A percentile compares a stretch with the other conserved stretches of the same genome.
phyloP scores from a whole-genome alignment of 2,797 vertebrate species.

The Protosalanx chinensis region DNA sequence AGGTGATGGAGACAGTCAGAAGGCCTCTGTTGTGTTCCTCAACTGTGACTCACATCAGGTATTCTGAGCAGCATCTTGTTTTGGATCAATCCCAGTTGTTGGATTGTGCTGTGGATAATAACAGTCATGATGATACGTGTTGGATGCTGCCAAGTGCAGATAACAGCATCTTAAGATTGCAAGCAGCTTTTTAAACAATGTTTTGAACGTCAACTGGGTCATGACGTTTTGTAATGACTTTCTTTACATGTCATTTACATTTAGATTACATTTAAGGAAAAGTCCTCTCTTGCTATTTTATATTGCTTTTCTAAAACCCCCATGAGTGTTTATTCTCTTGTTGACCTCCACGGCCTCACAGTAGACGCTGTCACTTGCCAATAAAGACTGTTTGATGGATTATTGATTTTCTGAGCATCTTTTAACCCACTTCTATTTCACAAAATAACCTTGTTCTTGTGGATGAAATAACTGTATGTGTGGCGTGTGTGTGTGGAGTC shows the following conservation, averaged over 20 bases:
- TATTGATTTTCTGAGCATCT: too few relatives aligned
- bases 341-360: background rate
- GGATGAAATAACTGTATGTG: too few relatives aligned
- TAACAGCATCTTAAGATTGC: background rate
- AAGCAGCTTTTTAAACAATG: background rate
- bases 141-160: background rate
- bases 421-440: too few relatives aligned
- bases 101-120: background rate
- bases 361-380: background rate
- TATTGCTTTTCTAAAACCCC: too few relatives aligned
- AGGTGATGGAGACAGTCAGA: conserved; percentile 34
- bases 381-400: too few relatives aligned
- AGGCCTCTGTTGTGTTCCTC: conserved; percentile 45
- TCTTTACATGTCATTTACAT: background rate
- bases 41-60: conserved; percentile 44
- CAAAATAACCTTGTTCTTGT: too few relatives aligned
- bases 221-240: background rate
- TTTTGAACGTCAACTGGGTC: background rate
- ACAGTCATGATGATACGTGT: background rate
- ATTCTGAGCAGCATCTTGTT: background rate
- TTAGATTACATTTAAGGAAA: background rate
- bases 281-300: too few relatives aligned
- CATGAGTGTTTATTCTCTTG: background rate
- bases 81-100: background rate
- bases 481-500: too few relatives aligned